phyloP scores from a whole-genome alignment of 2,113 vertebrate genomes.

The Tychaedon coryphoeus region DNA sequence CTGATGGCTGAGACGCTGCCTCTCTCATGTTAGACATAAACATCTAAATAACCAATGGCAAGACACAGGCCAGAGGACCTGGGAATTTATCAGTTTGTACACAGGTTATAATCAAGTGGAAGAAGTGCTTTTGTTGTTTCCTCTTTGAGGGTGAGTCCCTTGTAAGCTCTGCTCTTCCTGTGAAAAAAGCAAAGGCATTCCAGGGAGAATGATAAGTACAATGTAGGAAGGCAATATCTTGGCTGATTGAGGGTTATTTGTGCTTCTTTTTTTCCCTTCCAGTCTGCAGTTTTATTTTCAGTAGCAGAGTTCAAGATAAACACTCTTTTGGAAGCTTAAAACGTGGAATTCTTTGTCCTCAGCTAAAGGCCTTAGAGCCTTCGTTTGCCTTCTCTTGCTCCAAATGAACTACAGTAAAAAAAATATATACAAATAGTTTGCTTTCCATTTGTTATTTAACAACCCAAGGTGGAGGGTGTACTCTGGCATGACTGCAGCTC shows the following conservation, averaged over 20 bases:
- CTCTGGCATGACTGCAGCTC: neutral
- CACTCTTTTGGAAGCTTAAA: neutral
- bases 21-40: neutral
- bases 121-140: neutral
- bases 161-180: neutral
- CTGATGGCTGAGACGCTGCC: neutral
- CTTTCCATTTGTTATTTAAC: neutral
- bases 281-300: neutral
- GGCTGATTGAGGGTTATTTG: neutral
- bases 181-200: neutral
- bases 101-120: neutral
- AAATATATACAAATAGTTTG: neutral
- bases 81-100: neutral
- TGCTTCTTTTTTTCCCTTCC: neutral
- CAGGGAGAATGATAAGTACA: neutral
- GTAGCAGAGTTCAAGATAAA: neutral
- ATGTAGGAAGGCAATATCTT: neutral
- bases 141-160: neutral
- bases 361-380: neutral
- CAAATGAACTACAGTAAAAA: neutral
- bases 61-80: neutral
- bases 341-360: neutral
- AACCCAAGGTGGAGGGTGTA: neutral
- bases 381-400: neutral
- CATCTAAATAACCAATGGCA: neutral